Base-by-base conservation (phyloP, 2,113 vertebrate species). In the Tinamus guttatus region DNA sequence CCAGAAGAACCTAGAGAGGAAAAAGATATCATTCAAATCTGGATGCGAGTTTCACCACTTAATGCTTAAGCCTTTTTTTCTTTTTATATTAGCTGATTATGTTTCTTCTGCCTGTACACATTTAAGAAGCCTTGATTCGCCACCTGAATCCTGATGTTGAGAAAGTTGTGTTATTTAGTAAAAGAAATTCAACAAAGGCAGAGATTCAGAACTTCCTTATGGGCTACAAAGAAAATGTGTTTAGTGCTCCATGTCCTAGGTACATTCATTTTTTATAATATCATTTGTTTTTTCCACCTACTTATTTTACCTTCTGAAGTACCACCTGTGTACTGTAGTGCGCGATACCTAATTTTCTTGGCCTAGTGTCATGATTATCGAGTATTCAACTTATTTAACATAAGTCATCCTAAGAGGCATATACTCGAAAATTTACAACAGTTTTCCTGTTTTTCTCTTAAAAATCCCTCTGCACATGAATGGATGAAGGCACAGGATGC, bases 391-490 rank as follows among this genome's bases (percentile, higher is more conserved):
- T 95, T 73, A 73, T 79, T 89, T 60, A 85, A 2, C 38, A 16
- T 40, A 85, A 95, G 56, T 79, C 52, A 91, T n/a, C 22, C 40
- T 96, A 86, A 89, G 93, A 98, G 97, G 99, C 99, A 97, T 99
- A 99, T 99, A 99, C 99, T 99, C 99, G 99, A 99, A 99, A 98
- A 99, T 99, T 99, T 99, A 99, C 98, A 98, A 97, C 97, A 88
- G 97, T 98, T 97, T 96, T 91, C 77, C 67, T 75, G 24, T 84
- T 96, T 92, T 96, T 89, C 86, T 79, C 85, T 93, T 94, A 91
- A 91, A 81, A 75, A 81, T 65, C 85, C 96, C 86, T 80, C 96
- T 96, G 95, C 96, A 71, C 82, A 87, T 38, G 4, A 95, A 97
- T 87, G 88, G 91, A 63, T 95, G 93, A 96, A 96, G 89, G 96